phyloP scores from a whole-genome alignment of 2,797 vertebrate genomes.

The Cossypha caffra region DNA sequence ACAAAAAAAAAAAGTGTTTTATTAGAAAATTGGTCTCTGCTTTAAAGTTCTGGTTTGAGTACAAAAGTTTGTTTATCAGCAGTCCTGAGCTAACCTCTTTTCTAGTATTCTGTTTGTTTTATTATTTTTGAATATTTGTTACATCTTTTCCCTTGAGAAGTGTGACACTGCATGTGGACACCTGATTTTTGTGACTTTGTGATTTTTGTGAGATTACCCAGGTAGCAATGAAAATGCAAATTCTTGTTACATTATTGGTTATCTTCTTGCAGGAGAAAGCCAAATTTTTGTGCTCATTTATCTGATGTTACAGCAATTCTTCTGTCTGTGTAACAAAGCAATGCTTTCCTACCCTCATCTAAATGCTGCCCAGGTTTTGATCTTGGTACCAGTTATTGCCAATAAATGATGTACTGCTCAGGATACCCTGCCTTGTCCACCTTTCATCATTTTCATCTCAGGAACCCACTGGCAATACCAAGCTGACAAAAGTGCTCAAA shows the following conservation, averaged over 20 bases:
- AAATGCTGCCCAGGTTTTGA: background rate
- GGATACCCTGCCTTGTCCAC: background rate
- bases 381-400: background rate
- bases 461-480: background rate
- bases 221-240: background rate
- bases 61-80: background rate
- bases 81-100: background rate
- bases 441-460: background rate
- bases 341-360: background rate
- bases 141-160: background rate
- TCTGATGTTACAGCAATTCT: background rate
- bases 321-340: background rate
- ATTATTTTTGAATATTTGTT: constrained; percentile 15
- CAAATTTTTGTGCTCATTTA: background rate
- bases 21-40: background rate
- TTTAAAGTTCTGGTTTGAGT: background rate
- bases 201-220: background rate
- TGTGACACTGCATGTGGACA: background rate
- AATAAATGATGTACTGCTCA: background rate
- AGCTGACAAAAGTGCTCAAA: background rate
- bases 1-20: background rate
- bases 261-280: background rate
- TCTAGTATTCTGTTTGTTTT: background rate
- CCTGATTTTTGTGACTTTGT: background rate
- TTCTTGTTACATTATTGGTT: background rate